Evolutionary conservation across 2,113 vertebrate species (phyloP).

Genomic region (Vidua chalybeata): DNA sequence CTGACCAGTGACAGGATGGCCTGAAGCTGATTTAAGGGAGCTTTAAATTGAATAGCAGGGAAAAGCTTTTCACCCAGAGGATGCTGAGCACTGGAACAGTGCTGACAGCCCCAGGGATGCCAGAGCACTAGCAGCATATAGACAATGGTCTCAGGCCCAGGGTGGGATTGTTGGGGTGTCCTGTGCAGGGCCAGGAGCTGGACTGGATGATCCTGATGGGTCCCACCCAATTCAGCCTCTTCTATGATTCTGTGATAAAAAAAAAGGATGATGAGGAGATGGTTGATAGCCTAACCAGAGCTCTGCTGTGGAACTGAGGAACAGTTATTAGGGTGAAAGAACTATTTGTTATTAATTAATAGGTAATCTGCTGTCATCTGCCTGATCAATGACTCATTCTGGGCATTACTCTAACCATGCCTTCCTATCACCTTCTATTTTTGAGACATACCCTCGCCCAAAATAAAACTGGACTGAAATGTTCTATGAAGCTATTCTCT

Average conservation of each 20-base stretch:
- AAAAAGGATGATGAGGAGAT: not conserved
- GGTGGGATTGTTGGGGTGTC: not conserved
- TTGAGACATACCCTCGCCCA: not conserved
- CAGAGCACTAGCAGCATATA: rapidly evolving
- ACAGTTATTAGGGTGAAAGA: not conserved
- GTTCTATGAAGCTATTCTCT: not conserved
- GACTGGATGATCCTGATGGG: not conserved
- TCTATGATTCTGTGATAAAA: not conserved
- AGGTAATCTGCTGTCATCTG: not conserved
- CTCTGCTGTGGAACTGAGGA: not conserved
- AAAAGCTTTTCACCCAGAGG: not conserved
- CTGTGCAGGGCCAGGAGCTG: not conserved
- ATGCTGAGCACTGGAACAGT: not conserved
- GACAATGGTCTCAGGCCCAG: not conserved
- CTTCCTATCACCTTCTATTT: not conserved
- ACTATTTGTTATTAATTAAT: not conserved
- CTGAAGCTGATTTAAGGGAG: not conserved
- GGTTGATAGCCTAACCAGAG: not conserved
- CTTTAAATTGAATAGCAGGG: not conserved
- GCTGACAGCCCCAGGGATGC: not conserved
- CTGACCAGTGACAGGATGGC: not conserved
- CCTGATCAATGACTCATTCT: not conserved
- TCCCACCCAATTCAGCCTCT: not conserved
- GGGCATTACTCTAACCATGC: not conserved
- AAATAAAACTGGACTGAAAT: not conserved